Conservation (phyloP, 2,113 vertebrate species). For the Poeciliopsis occidentalis region DNA sequence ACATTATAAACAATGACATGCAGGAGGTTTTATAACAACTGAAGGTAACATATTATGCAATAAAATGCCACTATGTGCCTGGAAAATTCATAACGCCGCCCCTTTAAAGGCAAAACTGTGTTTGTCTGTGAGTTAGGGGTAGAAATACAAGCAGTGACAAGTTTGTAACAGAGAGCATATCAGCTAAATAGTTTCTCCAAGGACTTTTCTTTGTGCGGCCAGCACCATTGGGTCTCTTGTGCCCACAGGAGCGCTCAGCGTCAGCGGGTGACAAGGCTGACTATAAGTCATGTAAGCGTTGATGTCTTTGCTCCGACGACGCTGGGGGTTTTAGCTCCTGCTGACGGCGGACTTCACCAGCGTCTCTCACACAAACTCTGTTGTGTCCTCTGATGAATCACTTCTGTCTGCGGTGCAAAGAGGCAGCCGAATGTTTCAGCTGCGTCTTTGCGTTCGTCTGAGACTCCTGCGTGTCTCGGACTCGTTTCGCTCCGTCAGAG, state of each 20-base stretch:
- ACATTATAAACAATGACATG: too few species aligned
- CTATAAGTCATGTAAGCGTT: constrained; percentile 26
- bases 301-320: constrained; percentile 27
- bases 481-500: not conserved
- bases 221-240: constrained; percentile 7
- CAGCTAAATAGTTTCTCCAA: constrained; percentile 7
- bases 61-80: too few species aligned
- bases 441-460: not conserved
- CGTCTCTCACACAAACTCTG: constrained; percentile 10
- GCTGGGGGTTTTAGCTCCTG: constrained; percentile 15
- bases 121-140: not conserved
- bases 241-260: constrained; percentile 16
- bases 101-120: not conserved
- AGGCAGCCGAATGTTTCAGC: not conserved
- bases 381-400: constrained; percentile 14
- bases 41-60: too few species aligned
- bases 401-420: constrained; percentile 7
- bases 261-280: constrained; percentile 43
- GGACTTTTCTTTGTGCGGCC: constrained; percentile 1
- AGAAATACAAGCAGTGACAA: not conserved
- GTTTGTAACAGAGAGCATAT: not conserved
- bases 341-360: not conserved
- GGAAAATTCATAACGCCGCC: too few species aligned
- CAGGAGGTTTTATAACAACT: too few species aligned
- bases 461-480: not conserved